Percentiles rank a stretch among this genome's conserved stretches.
phyloP scores from a whole-genome alignment of 2,888 invertebrate genomes.

The Cryptocephalus primarius region DNA sequence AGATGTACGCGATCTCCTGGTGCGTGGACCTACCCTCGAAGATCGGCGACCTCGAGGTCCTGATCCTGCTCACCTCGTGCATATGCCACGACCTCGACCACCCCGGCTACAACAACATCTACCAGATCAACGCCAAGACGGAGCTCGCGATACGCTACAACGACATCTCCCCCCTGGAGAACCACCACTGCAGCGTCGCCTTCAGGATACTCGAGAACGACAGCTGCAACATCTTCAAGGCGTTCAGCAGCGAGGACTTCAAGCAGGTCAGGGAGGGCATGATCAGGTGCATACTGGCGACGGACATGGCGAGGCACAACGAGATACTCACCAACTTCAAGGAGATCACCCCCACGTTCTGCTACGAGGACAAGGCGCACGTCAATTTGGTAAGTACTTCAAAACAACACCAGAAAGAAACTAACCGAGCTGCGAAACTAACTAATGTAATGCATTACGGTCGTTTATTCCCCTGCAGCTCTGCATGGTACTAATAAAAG shows the following conservation, averaged over 20 bases:
- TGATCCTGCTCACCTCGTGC: conserved; percentile 65
- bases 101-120: conserved; percentile 69
- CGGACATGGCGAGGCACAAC: conserved; percentile 71
- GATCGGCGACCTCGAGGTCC: conserved; percentile 63
- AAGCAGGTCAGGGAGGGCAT: conserved; percentile 64
- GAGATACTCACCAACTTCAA: conserved; percentile 64
- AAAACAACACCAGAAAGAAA: too few relatives aligned
- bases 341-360: conserved; percentile 53
- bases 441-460: too few relatives aligned
- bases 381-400: conserved; percentile 54
- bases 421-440: too few relatives aligned
- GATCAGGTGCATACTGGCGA: conserved; percentile 65
- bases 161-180: conserved; percentile 76
- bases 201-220: conserved; percentile 68
- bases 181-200: conserved; percentile 77
- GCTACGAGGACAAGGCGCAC: conserved; percentile 57
- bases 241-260: conserved; percentile 50
- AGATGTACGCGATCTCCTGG: conserved; percentile 76
- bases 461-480: too few relatives aligned
- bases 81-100: conserved; percentile 75
- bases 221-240: conserved; percentile 69
- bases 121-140: conserved; percentile 74
- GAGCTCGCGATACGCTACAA: conserved; percentile 75
- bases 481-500: conserved; percentile 72
- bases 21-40: conserved; percentile 57